Evolutionary conservation across 2,113 vertebrate species (phyloP).

Genomic region (Phalacrocorax aristotelis): DNA sequence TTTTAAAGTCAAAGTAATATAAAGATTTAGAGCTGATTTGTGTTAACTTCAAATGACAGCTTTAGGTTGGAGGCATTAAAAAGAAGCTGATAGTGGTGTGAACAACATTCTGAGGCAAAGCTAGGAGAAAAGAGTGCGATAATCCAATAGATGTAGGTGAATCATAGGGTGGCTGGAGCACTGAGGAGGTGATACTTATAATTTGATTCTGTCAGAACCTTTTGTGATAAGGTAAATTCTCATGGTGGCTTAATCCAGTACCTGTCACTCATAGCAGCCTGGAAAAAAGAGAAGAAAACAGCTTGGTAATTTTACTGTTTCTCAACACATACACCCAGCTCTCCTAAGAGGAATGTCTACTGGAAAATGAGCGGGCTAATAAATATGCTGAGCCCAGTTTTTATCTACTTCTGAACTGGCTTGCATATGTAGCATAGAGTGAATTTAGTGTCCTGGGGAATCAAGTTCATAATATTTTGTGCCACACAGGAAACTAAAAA

Average conservation of each 20-base stretch:
- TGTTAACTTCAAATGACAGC: not conserved
- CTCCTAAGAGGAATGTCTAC: not conserved
- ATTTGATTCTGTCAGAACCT: slow-evolving; percentile 8
- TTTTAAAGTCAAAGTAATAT: not conserved
- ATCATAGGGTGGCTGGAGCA: not conserved
- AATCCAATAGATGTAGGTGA: not conserved
- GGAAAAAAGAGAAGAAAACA: not conserved
- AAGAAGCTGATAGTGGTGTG: not conserved
- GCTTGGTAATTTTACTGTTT: not conserved
- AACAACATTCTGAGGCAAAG: not conserved
- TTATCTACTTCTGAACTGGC: not conserved
- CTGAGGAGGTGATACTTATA: not conserved
- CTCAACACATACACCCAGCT: not conserved
- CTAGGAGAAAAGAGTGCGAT: not conserved
- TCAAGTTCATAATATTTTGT: not conserved
- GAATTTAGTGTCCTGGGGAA: not conserved
- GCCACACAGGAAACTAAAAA: not conserved
- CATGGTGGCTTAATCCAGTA: not conserved
- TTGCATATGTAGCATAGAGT: not conserved
- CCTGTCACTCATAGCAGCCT: not conserved
- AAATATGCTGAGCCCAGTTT: not conserved
- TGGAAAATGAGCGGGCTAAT: not conserved
- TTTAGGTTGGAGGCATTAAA: not conserved
- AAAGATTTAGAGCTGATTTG: not conserved
- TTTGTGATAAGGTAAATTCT: slow-evolving; percentile 12